Base-by-base conservation (phyloP, 2,797 vertebrate genomes). In the Enteromius viviparus region DNA sequence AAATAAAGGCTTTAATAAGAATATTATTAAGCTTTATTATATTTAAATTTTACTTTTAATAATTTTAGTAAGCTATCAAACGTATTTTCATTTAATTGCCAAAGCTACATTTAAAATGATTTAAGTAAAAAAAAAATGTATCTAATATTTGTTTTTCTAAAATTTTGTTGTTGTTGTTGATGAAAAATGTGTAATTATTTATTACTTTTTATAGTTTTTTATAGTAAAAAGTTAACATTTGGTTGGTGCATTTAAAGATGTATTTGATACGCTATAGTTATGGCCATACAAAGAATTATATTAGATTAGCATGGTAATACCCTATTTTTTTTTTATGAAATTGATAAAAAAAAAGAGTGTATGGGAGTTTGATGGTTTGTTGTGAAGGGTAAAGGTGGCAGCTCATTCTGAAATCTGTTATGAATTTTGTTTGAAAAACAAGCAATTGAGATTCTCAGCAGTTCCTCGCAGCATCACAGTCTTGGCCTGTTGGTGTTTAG, bases 361-460 rank as follows among this genome's bases (percentile, higher is more conserved):
- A 32, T 32, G 32, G 32, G 32, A 32, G 32, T 32, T 32, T 51
- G 49, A 49, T 21, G 26, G 10, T 62, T 55, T 51, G 37, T 55
- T 69, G 8, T 69, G 65, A 69, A 55, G 47, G 47, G n/a, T n/a
- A n/a, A n/a, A n/a, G n/a, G n/a, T n/a, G n/a, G n/a, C 12, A 51
- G 62, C 47, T 79, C 32, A 10, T 53, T n/a, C n/a, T n/a, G 49
- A 80, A 70, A 78, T 80, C 65, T 80, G 78, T 55, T 80, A 26
- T 69, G n/a, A 69, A 69, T 80, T 80, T 21, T 9, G 78, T 80
- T 58, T 32, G 34, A 58, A 32, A 78, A 80, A 58, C 78, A 80
- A 69, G n/a, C 17, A 34, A 58, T 80, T 12, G 34, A 19, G 49
- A 70, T 70, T 80, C 78, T 58, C 32, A 34, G 34, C 49, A 53